Conservation (phyloP, 1,140 invertebrate genomes). For the Notospermus geniculatus region DNA sequence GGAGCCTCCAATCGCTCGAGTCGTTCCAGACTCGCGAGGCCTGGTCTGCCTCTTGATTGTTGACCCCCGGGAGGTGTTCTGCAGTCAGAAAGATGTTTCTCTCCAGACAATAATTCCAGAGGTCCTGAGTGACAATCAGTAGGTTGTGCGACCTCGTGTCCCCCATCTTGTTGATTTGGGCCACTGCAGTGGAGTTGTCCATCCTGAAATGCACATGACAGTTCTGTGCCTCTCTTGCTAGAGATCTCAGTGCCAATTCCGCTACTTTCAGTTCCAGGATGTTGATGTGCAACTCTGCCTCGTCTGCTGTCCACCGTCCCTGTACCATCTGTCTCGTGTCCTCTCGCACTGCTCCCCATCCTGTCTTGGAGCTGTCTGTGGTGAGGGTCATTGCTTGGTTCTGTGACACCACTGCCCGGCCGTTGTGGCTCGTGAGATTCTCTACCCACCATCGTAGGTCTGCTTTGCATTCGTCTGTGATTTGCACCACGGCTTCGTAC, state of each 20-base stretch:
- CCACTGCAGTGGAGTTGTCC: not conserved
- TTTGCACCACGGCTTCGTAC: not conserved
- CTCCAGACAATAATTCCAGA: slow-evolving; percentile 25
- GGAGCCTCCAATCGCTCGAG: slow-evolving; percentile 25
- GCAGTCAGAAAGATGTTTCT: slow-evolving; percentile 21
- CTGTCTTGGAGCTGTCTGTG: not conserved
- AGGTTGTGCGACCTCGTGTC: not conserved
- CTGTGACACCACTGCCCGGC: not conserved
- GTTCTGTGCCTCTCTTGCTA: not conserved
- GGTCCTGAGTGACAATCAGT: slow-evolving; percentile 19
- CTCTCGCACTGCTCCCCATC: slow-evolving; percentile 1
- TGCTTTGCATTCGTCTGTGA: not conserved
- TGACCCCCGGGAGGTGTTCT: slow-evolving; percentile 18
- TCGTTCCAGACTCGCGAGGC: slow-evolving; percentile 16
- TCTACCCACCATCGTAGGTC: not conserved
- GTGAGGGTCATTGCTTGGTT: not conserved
- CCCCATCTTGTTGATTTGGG: slow-evolving; percentile 5
- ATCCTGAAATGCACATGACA: slow-evolving; percentile 9
- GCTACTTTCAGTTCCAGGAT: slow-evolving; percentile 1
- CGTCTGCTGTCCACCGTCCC: not conserved
- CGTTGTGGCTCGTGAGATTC: not conserved
- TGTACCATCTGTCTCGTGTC: not conserved
- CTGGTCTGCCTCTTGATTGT: slow-evolving; percentile 22
- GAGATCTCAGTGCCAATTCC: not conserved
- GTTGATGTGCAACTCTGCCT: not conserved